Evolutionary conservation across 2,888 invertebrate genomes (phyloP).

Genomic region (Acanthacorydalis orientalis): DNA sequence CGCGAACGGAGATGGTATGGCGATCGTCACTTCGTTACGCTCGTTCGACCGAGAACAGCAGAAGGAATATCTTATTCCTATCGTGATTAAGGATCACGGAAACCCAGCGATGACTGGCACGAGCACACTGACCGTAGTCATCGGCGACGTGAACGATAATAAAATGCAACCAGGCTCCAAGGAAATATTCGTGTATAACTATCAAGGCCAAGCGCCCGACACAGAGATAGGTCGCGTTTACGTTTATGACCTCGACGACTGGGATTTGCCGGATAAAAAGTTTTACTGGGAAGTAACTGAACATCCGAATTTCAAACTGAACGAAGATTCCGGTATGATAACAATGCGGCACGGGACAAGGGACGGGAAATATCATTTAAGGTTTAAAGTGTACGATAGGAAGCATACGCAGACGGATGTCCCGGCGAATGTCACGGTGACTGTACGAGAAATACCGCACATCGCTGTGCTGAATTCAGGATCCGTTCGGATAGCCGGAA

Average conservation of each 20-base stretch:
- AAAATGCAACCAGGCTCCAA: conserved; percentile 97
- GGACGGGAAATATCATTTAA: conserved; percentile 68
- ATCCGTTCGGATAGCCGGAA: conserved; percentile 80
- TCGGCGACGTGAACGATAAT: conserved; percentile 96
- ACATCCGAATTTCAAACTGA: conserved; percentile 73
- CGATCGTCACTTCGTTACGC: conserved; percentile 82
- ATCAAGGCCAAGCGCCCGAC: conserved; percentile 73
- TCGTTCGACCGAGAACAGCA: conserved; percentile 92
- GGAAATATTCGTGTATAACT: conserved; percentile 94
- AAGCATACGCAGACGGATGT: conserved; percentile 92
- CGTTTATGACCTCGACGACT: conserved; percentile 94
- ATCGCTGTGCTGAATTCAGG: conserved; percentile 93
- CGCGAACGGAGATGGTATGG: conserved; percentile 95
- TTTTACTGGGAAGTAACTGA: conserved; percentile 86
- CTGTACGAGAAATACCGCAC: conserved; percentile 85
- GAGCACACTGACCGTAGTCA: conserved; percentile 87
- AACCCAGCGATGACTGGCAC: conserved; percentile 94
- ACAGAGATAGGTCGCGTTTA: conserved; percentile 90
- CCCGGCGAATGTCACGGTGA: conserved; percentile 90
- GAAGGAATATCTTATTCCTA: conserved; percentile 92
- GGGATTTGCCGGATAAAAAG: conserved; percentile 95
- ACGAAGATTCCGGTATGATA: conserved; percentile 88
- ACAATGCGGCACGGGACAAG: conserved; percentile 86
- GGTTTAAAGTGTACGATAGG: conserved; percentile 80
- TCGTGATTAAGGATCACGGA: conserved; percentile 93